phyloP scores from a whole-genome alignment of 2,888 invertebrate genomes.

The Clitarchus hookeri region DNA sequence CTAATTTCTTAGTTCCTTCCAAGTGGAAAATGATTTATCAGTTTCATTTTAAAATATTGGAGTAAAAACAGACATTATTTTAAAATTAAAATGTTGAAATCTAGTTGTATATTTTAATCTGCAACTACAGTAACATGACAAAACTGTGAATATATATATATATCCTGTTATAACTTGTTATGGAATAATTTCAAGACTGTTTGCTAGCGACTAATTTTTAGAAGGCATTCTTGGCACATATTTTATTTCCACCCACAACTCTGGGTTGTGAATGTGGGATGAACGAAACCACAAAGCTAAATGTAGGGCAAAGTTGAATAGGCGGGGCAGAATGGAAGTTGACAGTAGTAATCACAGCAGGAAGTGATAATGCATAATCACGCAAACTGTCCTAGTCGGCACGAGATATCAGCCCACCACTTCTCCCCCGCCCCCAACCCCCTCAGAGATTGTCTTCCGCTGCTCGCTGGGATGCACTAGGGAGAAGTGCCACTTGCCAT shows the following conservation, averaged over 20 bases:
- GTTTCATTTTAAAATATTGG: too few relatives aligned
- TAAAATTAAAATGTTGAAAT: too few relatives aligned
- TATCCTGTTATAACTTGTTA: too few relatives aligned
- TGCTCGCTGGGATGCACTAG: neutral
- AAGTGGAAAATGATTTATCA: too few relatives aligned
- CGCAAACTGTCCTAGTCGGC: neutral
- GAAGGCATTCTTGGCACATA: too few relatives aligned
- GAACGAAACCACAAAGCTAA: neutral
- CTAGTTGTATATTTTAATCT: too few relatives aligned
- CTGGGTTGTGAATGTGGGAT: neutral
- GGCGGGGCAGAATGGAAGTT: neutral
- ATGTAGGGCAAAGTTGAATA: neutral
- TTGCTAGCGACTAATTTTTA: too few relatives aligned
- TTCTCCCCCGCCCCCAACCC: neutral
- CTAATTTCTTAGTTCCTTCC: too few relatives aligned
- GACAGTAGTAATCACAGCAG: neutral
- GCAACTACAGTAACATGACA: too few relatives aligned
- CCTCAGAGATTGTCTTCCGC: neutral
- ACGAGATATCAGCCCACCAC: neutral
- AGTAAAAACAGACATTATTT: too few relatives aligned
- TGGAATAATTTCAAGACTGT: too few relatives aligned
- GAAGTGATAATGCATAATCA: neutral
- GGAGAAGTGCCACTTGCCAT: neutral
- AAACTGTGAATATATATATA: too few relatives aligned
- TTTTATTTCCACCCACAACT: neutral